These are phyloP conservation scores for Drosophila birchii DNA, from an alignment of 2,888 invertebrate species.

Conservation along the genomic window DNA sequence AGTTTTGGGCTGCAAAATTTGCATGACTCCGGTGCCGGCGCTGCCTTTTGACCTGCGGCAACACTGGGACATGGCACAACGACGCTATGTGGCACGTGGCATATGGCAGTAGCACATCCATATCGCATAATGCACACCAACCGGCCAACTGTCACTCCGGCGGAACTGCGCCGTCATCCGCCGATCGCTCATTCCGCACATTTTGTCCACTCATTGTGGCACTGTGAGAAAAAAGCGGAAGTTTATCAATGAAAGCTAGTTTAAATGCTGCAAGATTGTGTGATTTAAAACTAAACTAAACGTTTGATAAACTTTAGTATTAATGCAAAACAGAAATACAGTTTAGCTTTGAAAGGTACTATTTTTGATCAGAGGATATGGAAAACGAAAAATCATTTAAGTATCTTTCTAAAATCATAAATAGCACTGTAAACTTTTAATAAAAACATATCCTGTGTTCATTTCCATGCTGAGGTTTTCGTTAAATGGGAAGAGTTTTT, in stretches of 20 bases:
- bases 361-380: no score
- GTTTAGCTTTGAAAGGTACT: no score
- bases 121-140: slow-evolving; percentile 9
- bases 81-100: slow-evolving; percentile 15
- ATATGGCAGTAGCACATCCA: slow-evolving; percentile 20
- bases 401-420: background rate
- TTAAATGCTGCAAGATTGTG: no score
- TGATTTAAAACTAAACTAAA: no score
- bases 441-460: no score
- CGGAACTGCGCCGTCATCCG: slow-evolving; percentile 42
- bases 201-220: slow-evolving; percentile 66
- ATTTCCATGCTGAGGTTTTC: no score
- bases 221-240: slow-evolving; percentile 5
- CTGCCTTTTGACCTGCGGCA: slow-evolving; percentile 51
- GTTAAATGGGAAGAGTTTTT: no score
- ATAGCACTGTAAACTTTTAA: no score
- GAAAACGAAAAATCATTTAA: background rate
- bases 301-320: no score
- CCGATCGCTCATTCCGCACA: slow-evolving; percentile 46
- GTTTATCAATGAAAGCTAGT: background rate
- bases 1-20: slow-evolving; percentile 41
- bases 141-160: slow-evolving; percentile 66
- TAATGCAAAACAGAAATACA: no score
- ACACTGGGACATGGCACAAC: slow-evolving; percentile 16
- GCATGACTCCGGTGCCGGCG: slow-evolving; percentile 41